Evolutionary conservation across 2,797 vertebrate species (phyloP).

Genomic region (Scarus forsteni): DNA sequence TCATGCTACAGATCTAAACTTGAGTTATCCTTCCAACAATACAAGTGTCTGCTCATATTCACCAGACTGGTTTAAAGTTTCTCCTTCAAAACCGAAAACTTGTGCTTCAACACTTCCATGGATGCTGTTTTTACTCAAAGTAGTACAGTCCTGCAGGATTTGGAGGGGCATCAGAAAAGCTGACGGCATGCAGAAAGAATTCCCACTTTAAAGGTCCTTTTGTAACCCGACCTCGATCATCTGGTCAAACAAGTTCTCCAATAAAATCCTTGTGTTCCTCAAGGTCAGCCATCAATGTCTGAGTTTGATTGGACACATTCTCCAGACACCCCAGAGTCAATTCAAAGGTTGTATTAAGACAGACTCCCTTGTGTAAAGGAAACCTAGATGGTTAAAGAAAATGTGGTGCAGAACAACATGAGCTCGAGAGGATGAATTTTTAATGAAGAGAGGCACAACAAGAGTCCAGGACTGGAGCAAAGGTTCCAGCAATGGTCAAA

Average conservation of each 20-base stretch:
- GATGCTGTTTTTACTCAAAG: not conserved
- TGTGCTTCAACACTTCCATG: too few species aligned
- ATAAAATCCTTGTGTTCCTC: conserved; percentile 4
- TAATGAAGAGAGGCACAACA: conserved; percentile 1
- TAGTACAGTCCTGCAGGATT: not conserved
- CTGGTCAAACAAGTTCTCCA: conserved; percentile 6
- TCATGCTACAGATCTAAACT: too few species aligned
- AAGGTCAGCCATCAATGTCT: not conserved
- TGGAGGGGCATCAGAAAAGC: conserved; percentile 15
- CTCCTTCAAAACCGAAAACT: too few species aligned
- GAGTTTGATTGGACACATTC: conserved; percentile 5
- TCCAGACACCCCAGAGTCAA: conserved; percentile 13
- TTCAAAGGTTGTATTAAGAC: conserved; percentile 9
- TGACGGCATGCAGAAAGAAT: conserved; percentile 6
- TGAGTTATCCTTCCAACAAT: too few species aligned
- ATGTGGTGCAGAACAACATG: conserved; percentile 8
- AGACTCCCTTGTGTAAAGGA: conserved; percentile 7
- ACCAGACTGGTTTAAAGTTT: too few species aligned
- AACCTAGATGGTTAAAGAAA: not conserved
- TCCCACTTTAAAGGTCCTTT: conserved; percentile 9
- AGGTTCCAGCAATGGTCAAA: conserved; percentile 8
- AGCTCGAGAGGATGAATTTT: conserved; percentile 6
- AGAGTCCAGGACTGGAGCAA: conserved; percentile 7
- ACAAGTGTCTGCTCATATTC: too few species aligned
- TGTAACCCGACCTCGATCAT: conserved; percentile 13